phyloP scores from a whole-genome alignment of 2,113 vertebrate genomes.

The Thermophis baileyi region DNA sequence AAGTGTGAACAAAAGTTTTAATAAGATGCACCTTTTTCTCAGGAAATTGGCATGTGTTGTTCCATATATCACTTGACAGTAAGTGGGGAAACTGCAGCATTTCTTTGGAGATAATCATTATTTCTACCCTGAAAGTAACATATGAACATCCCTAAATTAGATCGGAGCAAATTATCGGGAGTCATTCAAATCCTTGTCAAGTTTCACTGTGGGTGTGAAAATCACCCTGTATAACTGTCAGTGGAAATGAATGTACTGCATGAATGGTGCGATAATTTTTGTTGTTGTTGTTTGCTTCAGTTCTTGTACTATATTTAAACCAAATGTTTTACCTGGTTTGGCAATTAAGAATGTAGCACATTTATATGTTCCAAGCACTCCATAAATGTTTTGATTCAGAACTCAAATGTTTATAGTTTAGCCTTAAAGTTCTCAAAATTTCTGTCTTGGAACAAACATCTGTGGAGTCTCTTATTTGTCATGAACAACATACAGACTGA shows the following conservation, averaged over 20 bases:
- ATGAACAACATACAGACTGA: constrained; percentile 5
- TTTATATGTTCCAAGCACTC: constrained; percentile 5
- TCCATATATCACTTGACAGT: not conserved
- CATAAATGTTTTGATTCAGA: constrained; percentile 11
- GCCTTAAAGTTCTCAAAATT: not conserved
- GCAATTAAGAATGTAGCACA: constrained; percentile 30
- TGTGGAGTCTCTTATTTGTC: not conserved
- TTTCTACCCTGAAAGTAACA: constrained; percentile 1
- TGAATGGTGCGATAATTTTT: constrained; percentile 5
- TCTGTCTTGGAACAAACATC: constrained; percentile 21
- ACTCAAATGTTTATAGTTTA: not conserved
- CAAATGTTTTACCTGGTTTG: constrained; percentile 31
- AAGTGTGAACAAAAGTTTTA: not conserved
- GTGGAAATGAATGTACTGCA: not conserved
- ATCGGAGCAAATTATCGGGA: constrained; percentile 11
- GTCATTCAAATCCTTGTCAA: constrained; percentile 22
- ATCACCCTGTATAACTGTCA: constrained; percentile 27
- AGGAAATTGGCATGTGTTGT: not conserved
- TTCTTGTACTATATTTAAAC: constrained; percentile 29
- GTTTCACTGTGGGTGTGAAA: constrained; percentile 26
- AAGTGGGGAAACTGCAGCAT: not conserved
- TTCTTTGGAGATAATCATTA: constrained; percentile 7
- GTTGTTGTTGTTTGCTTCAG: constrained; percentile 13
- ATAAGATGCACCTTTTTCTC: not conserved
- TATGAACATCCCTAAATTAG: constrained; percentile 23